Percentiles rank a stretch among this genome's conserved stretches.
Evolutionary conservation across 2,113 vertebrate species (phyloP).

Genomic region (Poicephalus meyeri): DNA sequence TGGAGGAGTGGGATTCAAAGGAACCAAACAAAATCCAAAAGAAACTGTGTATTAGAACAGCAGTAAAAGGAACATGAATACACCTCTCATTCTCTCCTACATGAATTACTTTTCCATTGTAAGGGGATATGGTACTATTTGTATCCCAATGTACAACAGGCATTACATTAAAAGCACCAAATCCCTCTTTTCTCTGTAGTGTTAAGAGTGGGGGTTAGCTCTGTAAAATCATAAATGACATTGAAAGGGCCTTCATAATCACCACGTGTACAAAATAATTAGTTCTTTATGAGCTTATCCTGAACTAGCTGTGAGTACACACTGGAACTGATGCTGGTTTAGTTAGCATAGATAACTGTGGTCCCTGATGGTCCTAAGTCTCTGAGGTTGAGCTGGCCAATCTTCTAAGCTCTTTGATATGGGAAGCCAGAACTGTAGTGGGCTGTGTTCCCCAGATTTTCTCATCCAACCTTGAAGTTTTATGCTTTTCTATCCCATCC

Average conservation of each 20-base stretch:
- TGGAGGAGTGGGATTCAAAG: not conserved
- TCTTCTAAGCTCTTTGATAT: not conserved
- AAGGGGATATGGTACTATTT: not conserved
- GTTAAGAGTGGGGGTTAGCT: not conserved
- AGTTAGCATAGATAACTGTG: fast-evolving
- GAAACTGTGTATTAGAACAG: not conserved
- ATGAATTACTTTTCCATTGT: not conserved
- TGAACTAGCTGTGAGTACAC: not conserved
- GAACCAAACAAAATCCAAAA: not conserved
- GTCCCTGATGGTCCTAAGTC: not conserved
- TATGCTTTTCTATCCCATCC: not conserved
- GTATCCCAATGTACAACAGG: not conserved
- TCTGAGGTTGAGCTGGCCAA: not conserved
- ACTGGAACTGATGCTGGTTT: not conserved
- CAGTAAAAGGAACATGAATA: not conserved
- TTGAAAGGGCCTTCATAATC: not conserved
- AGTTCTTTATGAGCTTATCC: not conserved
- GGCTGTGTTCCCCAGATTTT: not conserved
- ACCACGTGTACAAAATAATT: not conserved
- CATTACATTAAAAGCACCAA: not conserved
- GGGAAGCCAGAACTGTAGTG: not conserved
- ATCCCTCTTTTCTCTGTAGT: not conserved
- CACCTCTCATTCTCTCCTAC: not conserved
- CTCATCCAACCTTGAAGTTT: not conserved
- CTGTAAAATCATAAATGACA: not conserved